Evolutionary conservation across 2,888 invertebrate genomes (phyloP), one percentile per base, ranked within the genome.

Genomic region (Morpho helenor): DNA sequence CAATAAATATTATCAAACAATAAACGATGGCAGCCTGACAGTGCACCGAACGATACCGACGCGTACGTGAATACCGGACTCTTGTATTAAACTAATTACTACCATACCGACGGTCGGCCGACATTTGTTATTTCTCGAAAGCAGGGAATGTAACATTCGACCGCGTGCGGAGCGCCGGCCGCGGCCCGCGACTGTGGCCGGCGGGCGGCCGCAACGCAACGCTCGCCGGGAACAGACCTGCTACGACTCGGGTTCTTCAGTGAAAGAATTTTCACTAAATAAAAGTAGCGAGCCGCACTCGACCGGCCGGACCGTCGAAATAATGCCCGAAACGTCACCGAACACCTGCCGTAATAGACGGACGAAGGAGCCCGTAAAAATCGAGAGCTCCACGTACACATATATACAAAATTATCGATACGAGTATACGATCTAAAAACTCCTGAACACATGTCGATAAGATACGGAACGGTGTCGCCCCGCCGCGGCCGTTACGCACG

Each of bases 391-490:
- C 61, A 65, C 65, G 64, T 68, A 69, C 72, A 74, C 73, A 68
- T 79, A 80, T 82, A 75, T 84, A 85, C 80, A 83, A 77, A 79
- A 74, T 78, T 69, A 64, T 76, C 75, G 76, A 77, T 76, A 78
- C 79, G 58, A 46, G 80, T 80, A 79, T 86, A 85, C 76, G 82
- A 81, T 75, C 80, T 82, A 82, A 84, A 85, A 82, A 79, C 74
- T 80, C 79, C 74, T 88, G 87, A 88, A 88, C 88, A 88, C 88
- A 88, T 88, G 87, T 84, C 70, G 82, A 82, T 87, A 85, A 87
- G 87, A 87, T 87, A 87, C 85, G 87, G 83, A 84, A 65, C 62
- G 57, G 55, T 57, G 56, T 56, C 52, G 56, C 56, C 49, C 56
- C 55, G 46, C 52, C 10, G 50, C 66, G 63, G 61, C 69, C 63